These are phyloP conservation scores for Rattus norvegicus DNA, from an alignment of 2,113 vertebrate species.

Conservation along the genomic window GRCr8 NC_086020.1:244872001-244872500, in stretches of 20 bases:
- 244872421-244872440: constrained; percentile 46
- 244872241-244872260: constrained; percentile 75
- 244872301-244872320: constrained; percentile 78
- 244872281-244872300: constrained; percentile 74
- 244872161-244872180: constrained; percentile 28
- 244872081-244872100: neutral
- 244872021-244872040: neutral
- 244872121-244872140: constrained; percentile 21
- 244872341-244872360: constrained; percentile 62
- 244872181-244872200: constrained; percentile 44
- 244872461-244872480: constrained; percentile 54
- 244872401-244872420: constrained; percentile 55
- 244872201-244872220: constrained; percentile 41
- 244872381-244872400: constrained; percentile 35
- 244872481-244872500: constrained; percentile 42
- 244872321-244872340: constrained; percentile 64
- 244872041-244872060: neutral
- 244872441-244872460: neutral
- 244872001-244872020: neutral
- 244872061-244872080: neutral
- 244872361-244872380: constrained; percentile 71
- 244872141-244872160: constrained; percentile 1
- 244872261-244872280: constrained; percentile 60
- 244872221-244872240: constrained; percentile 66
- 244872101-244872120: neutral